Conservation (phyloP, 2,113 vertebrate species). For the Pseudorectes ferrugineus region DNA sequence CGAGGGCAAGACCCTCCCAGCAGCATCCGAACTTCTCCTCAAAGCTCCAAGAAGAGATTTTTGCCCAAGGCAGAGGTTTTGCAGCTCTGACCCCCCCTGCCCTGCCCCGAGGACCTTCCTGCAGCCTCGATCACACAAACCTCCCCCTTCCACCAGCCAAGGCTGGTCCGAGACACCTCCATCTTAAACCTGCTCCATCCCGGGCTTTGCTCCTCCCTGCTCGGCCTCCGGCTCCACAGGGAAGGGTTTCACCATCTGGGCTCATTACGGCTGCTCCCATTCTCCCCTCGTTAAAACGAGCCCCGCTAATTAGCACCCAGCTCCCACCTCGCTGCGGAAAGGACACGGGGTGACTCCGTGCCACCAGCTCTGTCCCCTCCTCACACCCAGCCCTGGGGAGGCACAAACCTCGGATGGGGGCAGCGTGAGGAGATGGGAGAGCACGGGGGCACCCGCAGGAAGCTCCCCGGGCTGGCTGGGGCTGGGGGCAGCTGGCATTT, state of each 20-base stretch:
- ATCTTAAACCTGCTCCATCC: not conserved
- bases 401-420: rapidly evolving
- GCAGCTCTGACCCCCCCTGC: not conserved
- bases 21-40: not conserved
- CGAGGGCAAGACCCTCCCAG: not conserved
- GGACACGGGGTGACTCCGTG: constrained; percentile 25
- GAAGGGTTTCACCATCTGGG: not conserved
- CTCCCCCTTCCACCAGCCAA: not conserved
- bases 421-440: rapidly evolving
- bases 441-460: rapidly evolving
- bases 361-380: not conserved
- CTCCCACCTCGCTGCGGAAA: not conserved
- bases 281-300: not conserved
- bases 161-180: not conserved
- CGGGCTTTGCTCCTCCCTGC: not conserved
- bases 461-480: rapidly evolving
- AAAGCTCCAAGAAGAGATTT: not conserved
- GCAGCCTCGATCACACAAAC: rapidly evolving
- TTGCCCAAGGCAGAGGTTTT: not conserved
- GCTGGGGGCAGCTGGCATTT: rapidly evolving
- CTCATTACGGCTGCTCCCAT: not conserved
- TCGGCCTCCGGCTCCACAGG: not conserved
- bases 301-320: not conserved
- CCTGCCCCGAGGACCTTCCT: not conserved
- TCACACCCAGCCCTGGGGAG: not conserved